A percentile compares a stretch with the other conserved stretches of the same genome.
These are phyloP conservation scores for Chloroceryle inda DNA, from an alignment of 2,797 vertebrate species.

Conservation along the genomic window DNA sequence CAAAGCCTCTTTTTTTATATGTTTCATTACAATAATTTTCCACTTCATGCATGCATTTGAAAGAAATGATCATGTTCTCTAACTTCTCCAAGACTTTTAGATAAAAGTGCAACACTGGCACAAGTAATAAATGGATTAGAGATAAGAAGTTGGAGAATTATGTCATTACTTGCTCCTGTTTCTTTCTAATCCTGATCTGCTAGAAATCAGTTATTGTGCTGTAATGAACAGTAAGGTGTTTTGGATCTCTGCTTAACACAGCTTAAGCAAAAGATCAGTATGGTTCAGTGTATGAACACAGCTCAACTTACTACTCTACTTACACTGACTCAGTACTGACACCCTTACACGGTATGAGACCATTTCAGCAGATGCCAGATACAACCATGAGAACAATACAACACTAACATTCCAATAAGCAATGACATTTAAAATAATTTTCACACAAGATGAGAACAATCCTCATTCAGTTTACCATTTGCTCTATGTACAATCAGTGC, in stretches of 20 bases:
- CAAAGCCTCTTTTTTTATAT: neutral
- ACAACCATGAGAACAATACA: neutral
- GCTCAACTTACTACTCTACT: neutral
- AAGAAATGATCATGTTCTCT: neutral
- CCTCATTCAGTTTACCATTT: neutral
- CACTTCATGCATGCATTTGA: neutral
- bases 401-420: neutral
- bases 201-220: neutral
- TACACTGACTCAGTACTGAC: neutral
- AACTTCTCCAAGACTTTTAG: neutral
- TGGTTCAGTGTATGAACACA: neutral
- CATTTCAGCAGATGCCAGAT: neutral
- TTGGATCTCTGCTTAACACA: neutral
- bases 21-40: neutral
- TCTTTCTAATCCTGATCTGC: neutral
- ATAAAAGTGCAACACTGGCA: neutral
- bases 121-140: neutral
- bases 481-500: neutral
- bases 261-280: neutral
- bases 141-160: neutral
- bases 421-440: neutral
- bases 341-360: neutral
- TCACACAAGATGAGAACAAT: neutral
- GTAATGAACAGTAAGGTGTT: neutral
- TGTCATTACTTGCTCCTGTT: neutral